These are phyloP conservation scores for Troilus luridus DNA, from an alignment of 2,888 invertebrate species.

Conservation along the genomic window DNA sequence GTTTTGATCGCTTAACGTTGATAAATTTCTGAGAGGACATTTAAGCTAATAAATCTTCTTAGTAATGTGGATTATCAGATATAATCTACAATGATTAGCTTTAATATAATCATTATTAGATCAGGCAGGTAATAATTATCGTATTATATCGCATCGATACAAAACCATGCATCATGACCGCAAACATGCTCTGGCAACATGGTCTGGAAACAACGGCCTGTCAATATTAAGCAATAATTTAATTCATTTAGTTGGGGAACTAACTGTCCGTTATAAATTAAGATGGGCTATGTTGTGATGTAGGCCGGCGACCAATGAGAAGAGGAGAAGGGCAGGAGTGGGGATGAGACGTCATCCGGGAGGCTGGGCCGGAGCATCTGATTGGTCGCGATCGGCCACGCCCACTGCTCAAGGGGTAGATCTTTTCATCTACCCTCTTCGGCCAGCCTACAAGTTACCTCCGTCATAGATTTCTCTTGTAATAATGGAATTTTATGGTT, in stretches of 20 bases:
- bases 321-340: neutral
- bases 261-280: conserved; percentile 36
- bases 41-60: neutral
- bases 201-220: neutral
- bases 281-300: neutral
- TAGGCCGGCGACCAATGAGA: neutral
- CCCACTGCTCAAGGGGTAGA: neutral
- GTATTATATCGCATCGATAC: neutral
- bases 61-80: neutral
- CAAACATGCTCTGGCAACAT: neutral
- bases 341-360: conserved; percentile 33
- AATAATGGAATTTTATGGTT: no score
- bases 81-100: neutral
- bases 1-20: no score
- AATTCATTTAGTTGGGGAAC: neutral
- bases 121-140: neutral
- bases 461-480: neutral
- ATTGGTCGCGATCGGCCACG: conserved; percentile 16
- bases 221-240: neutral
- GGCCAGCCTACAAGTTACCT: conserved; percentile 3
- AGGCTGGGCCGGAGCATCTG: conserved; percentile 45
- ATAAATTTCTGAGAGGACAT: neutral
- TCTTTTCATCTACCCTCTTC: neutral
- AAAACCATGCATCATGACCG: neutral
- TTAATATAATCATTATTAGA: neutral